A percentile compares a stretch with the other conserved stretches of the same genome.
Evolutionary conservation across 2,797 vertebrate species (phyloP).

Genomic region (Acipenser ruthenus): DNA sequence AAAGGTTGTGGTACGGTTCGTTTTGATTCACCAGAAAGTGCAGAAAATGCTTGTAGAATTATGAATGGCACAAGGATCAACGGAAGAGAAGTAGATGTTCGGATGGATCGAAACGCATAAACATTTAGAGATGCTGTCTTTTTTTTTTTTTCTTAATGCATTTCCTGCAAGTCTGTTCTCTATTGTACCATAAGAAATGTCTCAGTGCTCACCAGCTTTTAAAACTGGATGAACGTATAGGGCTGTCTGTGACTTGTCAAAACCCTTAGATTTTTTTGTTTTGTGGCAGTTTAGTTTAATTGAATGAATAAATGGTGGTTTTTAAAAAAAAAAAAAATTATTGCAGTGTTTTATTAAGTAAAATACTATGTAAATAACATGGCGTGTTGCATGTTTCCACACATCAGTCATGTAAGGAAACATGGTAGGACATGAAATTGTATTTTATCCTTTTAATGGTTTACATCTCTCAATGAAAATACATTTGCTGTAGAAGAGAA

Average conservation of each 20-base stretch:
- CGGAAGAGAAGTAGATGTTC: constrained; percentile 93
- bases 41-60: constrained; percentile 89
- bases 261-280: constrained; percentile 74
- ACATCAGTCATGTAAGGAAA: constrained; percentile 28
- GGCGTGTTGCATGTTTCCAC: constrained; percentile 25
- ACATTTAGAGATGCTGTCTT: constrained; percentile 47
- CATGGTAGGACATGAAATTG: constrained; percentile 11
- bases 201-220: constrained; percentile 69
- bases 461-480: constrained; percentile 1
- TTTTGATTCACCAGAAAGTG: constrained; percentile 88
- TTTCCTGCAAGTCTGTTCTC: constrained; percentile 66
- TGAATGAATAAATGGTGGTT: constrained; percentile 68
- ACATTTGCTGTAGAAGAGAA: background rate
- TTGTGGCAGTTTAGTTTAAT: constrained; percentile 84
- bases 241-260: constrained; percentile 58
- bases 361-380: too few relatives aligned
- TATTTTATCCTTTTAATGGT: constrained; percentile 17
- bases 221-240: constrained; percentile 52
- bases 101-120: constrained; percentile 89
- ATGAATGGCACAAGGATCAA: constrained; percentile 99
- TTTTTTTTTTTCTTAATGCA: constrained; percentile 89
- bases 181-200: constrained; percentile 58
- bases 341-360: too few relatives aligned
- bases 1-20: constrained; percentile 96
- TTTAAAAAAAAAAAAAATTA: constrained; percentile 18